A percentile compares a stretch with the other conserved stretches of the same genome.
Conservation (phyloP, 2,888 invertebrate species). For the Mactromeris polynyma region DNA sequence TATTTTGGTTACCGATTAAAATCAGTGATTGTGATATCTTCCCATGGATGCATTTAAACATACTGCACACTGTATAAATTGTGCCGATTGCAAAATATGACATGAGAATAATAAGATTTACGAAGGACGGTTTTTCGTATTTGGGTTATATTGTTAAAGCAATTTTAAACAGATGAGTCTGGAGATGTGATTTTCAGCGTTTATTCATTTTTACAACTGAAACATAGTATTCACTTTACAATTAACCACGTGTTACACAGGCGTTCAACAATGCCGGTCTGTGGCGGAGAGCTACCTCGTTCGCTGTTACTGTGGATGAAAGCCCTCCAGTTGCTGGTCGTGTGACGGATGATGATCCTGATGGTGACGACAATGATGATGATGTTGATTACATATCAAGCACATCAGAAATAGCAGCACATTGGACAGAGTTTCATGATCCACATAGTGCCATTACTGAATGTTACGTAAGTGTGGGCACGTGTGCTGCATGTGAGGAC, state of each 20-base stretch:
- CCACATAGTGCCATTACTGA: conserved; percentile 68
- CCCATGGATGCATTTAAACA: too few species aligned
- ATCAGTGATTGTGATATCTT: too few species aligned
- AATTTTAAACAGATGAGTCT: too few species aligned
- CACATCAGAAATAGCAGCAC: conserved; percentile 53
- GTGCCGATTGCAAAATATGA: too few species aligned
- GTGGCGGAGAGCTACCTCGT: conserved; percentile 63
- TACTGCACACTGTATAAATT: too few species aligned
- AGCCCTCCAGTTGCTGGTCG: conserved; percentile 68
- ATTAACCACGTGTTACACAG: not conserved
- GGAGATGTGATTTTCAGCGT: too few species aligned
- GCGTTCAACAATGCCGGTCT: conserved; percentile 68
- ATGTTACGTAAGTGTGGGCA: conserved; percentile 65
- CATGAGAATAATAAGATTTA: too few species aligned
- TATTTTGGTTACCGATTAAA: too few species aligned
- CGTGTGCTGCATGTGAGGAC: conserved; percentile 69
- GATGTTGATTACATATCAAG: conserved; percentile 70
- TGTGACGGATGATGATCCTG: conserved; percentile 64
- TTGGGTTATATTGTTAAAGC: too few species aligned
- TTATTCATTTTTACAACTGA: too few species aligned
- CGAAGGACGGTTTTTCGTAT: too few species aligned
- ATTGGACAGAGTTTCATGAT: conserved; percentile 73
- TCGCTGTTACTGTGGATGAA: conserved; percentile 70
- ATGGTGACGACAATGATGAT: not conserved
- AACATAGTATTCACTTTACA: too few species aligned